phyloP scores from a whole-genome alignment of 2,113 vertebrate genomes.

The Xiphophorus couchianus region DNA sequence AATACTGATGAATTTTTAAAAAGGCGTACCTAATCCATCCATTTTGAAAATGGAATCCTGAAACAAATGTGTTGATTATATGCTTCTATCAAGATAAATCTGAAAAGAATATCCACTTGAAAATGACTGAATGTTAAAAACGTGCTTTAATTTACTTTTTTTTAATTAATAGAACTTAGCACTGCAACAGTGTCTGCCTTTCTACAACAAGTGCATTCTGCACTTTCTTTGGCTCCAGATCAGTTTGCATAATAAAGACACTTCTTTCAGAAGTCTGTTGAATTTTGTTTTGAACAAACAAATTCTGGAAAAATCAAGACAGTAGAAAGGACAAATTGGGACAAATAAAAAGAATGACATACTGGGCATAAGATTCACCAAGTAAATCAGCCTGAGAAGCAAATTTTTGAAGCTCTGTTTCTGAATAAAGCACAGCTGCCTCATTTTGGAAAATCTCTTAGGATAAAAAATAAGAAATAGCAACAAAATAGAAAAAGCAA shows the following conservation, averaged over 20 bases:
- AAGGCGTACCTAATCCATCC: slow-evolving; percentile 5
- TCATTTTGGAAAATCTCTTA: too few species aligned
- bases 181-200: slow-evolving; percentile 14
- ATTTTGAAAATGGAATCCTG: slow-evolving; percentile 7
- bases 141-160: slow-evolving; percentile 6
- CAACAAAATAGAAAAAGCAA: too few species aligned
- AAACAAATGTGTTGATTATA: slow-evolving; percentile 3
- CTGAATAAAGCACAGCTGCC: too few species aligned
- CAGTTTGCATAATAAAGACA: slow-evolving; percentile 3
- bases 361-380: too few species aligned
- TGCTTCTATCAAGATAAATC: slow-evolving; percentile 14
- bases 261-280: slow-evolving; percentile 22
- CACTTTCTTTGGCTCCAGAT: slow-evolving; percentile 18
- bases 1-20: slow-evolving; percentile 11
- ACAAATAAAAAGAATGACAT: too few species aligned
- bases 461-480: too few species aligned
- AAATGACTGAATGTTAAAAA: neutral
- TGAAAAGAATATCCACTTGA: slow-evolving; percentile 18
- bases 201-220: slow-evolving; percentile 5
- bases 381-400: too few species aligned
- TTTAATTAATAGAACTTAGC: neutral
- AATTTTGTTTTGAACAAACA: slow-evolving; percentile 18
- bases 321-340: too few species aligned
- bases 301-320: slow-evolving; percentile 18
- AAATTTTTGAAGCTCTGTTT: too few species aligned